Evolutionary conservation across 2,113 vertebrate genomes (phyloP).

Genomic region (Panthera tigris): DNA sequence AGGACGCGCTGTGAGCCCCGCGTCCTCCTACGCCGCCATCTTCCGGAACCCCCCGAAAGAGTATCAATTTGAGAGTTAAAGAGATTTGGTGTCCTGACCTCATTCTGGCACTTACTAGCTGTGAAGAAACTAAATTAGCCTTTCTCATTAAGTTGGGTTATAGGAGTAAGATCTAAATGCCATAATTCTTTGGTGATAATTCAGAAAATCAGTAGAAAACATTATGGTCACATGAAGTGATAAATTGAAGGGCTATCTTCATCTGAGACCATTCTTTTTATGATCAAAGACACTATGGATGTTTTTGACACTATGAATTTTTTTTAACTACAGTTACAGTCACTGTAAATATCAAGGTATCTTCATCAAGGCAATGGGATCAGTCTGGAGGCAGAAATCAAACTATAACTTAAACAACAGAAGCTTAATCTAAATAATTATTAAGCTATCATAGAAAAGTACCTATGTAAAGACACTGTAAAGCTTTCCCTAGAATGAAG

Average conservation of each 20-base stretch:
- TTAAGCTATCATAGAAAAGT: neutral
- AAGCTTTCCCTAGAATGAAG: neutral
- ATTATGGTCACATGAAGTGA: neutral
- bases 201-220: slow-evolving; percentile 24
- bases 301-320: slow-evolving; percentile 27
- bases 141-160: slow-evolving; percentile 46
- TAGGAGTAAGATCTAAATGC: neutral
- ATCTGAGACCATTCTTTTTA: neutral
- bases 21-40: too few species aligned
- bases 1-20: too few species aligned
- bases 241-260: neutral
- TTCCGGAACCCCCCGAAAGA: too few species aligned
- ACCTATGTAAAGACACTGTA: neutral
- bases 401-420: neutral
- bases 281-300: slow-evolving; percentile 10
- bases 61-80: slow-evolving; percentile 16
- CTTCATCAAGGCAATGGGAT: slow-evolving; percentile 32
- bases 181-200: slow-evolving; percentile 34
- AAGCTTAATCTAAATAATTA: slow-evolving; percentile 27
- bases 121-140: slow-evolving; percentile 29
- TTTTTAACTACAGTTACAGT: neutral
- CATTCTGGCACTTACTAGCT: slow-evolving; percentile 2
- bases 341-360: slow-evolving; percentile 21
- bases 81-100: slow-evolving; percentile 6
- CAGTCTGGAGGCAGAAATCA: neutral